Conservation (phyloP, 2,797 vertebrate genomes). For the Falco cherrug region DNA sequence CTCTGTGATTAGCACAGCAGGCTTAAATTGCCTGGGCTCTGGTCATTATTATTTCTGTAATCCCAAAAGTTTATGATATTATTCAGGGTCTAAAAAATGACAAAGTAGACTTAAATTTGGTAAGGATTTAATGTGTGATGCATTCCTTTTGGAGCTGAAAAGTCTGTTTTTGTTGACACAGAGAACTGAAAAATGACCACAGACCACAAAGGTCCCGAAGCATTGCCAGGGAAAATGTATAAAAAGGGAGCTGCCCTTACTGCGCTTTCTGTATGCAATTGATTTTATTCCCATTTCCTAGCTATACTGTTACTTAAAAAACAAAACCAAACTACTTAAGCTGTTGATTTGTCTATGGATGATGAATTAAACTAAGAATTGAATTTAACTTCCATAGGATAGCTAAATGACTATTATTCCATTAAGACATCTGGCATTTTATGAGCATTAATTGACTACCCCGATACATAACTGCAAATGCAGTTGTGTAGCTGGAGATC, state of each 20-base stretch:
- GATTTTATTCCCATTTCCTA: slow-evolving; percentile 60
- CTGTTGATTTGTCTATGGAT: slow-evolving; percentile 1
- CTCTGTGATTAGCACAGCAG: slow-evolving; percentile 71
- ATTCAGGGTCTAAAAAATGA: slow-evolving; percentile 40
- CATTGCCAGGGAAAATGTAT: slow-evolving; percentile 60
- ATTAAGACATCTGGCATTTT: background rate
- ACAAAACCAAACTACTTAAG: slow-evolving; percentile 9
- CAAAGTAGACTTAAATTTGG: slow-evolving; percentile 48
- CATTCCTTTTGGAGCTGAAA: slow-evolving; percentile 61
- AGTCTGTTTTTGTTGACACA: slow-evolving; percentile 62
- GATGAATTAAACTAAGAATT: slow-evolving; percentile 46
- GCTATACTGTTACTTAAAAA: slow-evolving; percentile 55
- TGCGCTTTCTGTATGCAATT: slow-evolving; percentile 51
- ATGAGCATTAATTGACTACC: background rate
- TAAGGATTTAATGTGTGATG: slow-evolving; percentile 62
- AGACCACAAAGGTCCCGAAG: slow-evolving; percentile 45
- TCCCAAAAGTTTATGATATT: slow-evolving; percentile 64
- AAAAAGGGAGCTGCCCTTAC: slow-evolving; percentile 60
- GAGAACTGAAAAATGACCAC: slow-evolving; percentile 67
- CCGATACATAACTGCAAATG: background rate
- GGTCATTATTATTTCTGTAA: slow-evolving; percentile 76
- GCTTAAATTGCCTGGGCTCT: slow-evolving; percentile 73
- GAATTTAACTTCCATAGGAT: background rate
- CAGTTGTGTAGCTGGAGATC: background rate
- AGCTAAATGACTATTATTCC: background rate